These are phyloP conservation scores for Littorina saxatilis DNA, from an alignment of 1,140 invertebrate genomes.

Conservation along the genomic window DNA sequence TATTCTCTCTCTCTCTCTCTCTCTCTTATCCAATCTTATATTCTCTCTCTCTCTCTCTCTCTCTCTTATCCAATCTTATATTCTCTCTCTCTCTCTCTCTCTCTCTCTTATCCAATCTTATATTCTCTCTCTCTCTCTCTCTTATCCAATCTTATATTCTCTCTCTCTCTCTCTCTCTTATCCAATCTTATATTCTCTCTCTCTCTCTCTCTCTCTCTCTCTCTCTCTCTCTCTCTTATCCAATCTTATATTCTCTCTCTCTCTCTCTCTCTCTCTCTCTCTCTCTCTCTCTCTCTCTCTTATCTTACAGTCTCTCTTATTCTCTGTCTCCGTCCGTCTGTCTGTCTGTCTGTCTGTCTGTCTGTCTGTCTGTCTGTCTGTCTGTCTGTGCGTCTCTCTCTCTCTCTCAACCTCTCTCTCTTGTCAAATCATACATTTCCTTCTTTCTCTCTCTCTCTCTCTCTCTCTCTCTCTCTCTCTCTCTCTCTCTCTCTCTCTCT, in stretches of 20 bases:
- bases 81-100: no score
- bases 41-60: no score
- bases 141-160: background rate
- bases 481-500: no score
- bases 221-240: background rate
- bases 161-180: background rate
- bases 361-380: no score
- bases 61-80: background rate
- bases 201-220: no score
- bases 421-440: no score
- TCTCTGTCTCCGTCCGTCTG: no score
- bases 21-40: background rate
- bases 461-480: no score
- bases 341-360: no score
- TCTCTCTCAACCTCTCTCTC: no score
- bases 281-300: conserved; percentile 6
- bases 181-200: background rate
- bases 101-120: background rate
- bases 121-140: background rate
- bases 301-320: background rate
- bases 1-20: background rate
- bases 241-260: background rate
- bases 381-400: no score
- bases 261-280: background rate
- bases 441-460: no score